These are phyloP conservation scores for Argya squamiceps DNA, from an alignment of 2,797 vertebrate species.

Conservation along the genomic window DNA sequence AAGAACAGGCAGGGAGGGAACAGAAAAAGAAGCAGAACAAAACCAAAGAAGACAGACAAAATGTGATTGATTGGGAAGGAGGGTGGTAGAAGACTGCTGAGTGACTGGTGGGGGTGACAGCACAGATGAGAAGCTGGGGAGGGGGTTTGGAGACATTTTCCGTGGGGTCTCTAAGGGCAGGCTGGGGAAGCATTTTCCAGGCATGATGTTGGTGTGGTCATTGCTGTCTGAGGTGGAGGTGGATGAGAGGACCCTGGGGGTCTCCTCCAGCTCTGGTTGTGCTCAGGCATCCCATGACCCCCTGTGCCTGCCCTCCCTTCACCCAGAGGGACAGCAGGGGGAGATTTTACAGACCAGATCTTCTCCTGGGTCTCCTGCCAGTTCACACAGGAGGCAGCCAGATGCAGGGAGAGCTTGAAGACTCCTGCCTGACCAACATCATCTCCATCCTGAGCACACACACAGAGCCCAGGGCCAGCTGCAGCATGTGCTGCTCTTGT, in stretches of 20 bases:
- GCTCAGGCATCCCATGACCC: background rate
- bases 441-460: background rate
- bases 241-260: background rate
- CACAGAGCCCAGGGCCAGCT: background rate
- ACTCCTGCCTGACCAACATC: background rate
- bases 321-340: no score
- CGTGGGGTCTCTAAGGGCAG: background rate
- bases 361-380: background rate
- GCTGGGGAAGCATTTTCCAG: background rate
- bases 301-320: background rate
- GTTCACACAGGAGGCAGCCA: background rate
- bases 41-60: background rate
- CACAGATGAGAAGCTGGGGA: background rate
- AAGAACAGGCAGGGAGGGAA: slow-evolving; percentile 19
- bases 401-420: background rate
- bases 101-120: background rate
- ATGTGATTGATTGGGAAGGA: slow-evolving; percentile 24
- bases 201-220: background rate
- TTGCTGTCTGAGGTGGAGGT: background rate
- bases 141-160: background rate
- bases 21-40: slow-evolving; percentile 34
- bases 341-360: background rate
- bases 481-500: background rate
- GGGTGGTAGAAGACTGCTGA: background rate
- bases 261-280: background rate